Percentiles rank a stretch among this genome's conserved stretches.
Evolutionary conservation across 2,797 vertebrate genomes (phyloP).

Genomic region (Corythornis leucogaster): DNA sequence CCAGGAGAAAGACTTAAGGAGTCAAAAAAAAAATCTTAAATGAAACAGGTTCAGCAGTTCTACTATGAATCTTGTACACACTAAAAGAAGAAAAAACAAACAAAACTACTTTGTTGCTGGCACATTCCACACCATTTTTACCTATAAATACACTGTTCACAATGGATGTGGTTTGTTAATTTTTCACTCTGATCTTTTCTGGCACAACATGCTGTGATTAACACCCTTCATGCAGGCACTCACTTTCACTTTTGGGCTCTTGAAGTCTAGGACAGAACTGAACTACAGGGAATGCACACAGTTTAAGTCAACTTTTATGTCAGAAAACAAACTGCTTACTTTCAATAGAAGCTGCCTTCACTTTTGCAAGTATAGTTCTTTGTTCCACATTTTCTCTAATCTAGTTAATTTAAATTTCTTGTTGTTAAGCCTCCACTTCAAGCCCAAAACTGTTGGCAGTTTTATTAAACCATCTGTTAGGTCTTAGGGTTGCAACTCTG

Average conservation of each 20-base stretch:
- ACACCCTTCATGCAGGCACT: background rate
- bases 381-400: background rate
- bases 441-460: slow-evolving; percentile 13
- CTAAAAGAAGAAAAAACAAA: no score
- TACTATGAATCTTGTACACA: background rate
- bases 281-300: background rate
- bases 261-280: background rate
- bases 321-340: background rate
- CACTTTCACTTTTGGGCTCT: background rate
- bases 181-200: background rate
- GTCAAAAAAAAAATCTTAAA: background rate
- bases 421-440: background rate
- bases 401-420: background rate
- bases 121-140: background rate
- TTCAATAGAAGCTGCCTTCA: background rate
- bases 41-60: background rate
- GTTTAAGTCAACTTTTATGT: background rate
- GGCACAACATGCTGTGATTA: background rate
- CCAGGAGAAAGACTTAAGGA: background rate
- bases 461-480: slow-evolving; percentile 30
- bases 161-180: background rate
- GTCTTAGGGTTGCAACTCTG: background rate
- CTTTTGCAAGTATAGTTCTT: background rate
- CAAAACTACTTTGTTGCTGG: background rate
- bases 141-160: background rate